Evolutionary conservation across 2,797 vertebrate species (phyloP).

Genomic region (Peromyscus attwateri): DNA sequence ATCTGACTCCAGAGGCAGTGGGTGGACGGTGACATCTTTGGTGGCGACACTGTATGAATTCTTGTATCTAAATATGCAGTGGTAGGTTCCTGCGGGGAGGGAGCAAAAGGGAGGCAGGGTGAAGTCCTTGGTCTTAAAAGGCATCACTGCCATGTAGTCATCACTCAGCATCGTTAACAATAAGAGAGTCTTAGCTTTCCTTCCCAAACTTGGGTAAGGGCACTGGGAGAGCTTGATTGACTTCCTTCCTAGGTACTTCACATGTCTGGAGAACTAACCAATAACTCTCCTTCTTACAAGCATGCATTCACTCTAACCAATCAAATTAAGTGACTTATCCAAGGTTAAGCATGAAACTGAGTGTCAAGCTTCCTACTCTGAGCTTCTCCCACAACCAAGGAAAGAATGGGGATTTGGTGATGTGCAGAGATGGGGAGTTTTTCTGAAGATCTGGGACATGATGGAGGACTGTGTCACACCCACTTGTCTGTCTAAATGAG

Average conservation of each 20-base stretch:
- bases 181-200: background rate
- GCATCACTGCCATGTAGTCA: background rate
- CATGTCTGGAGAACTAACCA: background rate
- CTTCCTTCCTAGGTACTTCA: background rate
- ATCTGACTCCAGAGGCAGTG: slow-evolving; percentile 79
- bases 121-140: background rate
- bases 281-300: background rate
- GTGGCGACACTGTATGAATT: slow-evolving; percentile 77
- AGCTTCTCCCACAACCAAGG: background rate
- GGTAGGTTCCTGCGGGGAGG: slow-evolving; percentile 85
- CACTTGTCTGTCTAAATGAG: background rate
- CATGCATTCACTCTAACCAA: background rate
- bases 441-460: background rate
- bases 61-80: slow-evolving; percentile 85
- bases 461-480: background rate
- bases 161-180: background rate
- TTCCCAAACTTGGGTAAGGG: background rate
- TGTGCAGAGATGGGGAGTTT: background rate
- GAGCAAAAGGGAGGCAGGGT: slow-evolving; percentile 16
- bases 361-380: background rate
- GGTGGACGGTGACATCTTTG: slow-evolving; percentile 72
- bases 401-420: background rate
- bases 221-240: background rate
- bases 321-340: background rate
- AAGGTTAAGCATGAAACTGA: background rate